phyloP scores from a whole-genome alignment of 2,797 vertebrate genomes.

The Calcarius lapponicus region DNA sequence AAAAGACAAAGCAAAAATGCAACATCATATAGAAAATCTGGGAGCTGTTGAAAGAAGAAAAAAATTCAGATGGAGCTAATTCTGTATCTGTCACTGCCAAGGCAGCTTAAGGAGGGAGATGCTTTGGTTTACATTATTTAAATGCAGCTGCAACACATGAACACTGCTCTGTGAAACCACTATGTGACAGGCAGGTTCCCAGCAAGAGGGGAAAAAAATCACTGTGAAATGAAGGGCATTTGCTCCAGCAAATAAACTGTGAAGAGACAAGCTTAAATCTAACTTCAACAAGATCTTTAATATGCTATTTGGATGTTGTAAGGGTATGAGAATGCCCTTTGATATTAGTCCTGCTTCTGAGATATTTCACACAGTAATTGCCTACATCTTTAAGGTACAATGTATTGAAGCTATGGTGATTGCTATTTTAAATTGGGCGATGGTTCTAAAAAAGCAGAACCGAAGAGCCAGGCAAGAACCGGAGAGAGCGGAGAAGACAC shows the following conservation, averaged over 20 bases:
- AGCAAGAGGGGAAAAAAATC: conserved; percentile 33
- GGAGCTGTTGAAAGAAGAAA: background rate
- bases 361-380: conserved; percentile 66
- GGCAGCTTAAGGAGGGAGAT: conserved; percentile 15
- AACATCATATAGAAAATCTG: background rate
- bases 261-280: conserved; percentile 60
- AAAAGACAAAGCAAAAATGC: background rate
- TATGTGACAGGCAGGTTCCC: background rate
- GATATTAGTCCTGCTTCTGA: conserved; percentile 65
- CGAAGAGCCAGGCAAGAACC: background rate
- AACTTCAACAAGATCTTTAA: conserved; percentile 66
- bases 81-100: conserved; percentile 21
- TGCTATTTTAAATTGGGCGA: conserved; percentile 59
- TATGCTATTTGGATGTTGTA: conserved; percentile 63
- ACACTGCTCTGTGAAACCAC: background rate
- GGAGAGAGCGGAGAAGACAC: background rate
- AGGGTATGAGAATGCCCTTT: conserved; percentile 66
- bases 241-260: conserved; percentile 62
- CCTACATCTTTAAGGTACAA: conserved; percentile 58
- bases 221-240: conserved; percentile 66
- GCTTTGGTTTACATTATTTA: conserved; percentile 52
- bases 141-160: conserved; percentile 34
- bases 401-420: conserved; percentile 54
- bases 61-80: conserved; percentile 25
- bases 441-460: conserved; percentile 46